These are phyloP conservation scores for Colinus virginianus DNA, from an alignment of 2,113 vertebrate genomes.

Conservation along the genomic window DNA sequence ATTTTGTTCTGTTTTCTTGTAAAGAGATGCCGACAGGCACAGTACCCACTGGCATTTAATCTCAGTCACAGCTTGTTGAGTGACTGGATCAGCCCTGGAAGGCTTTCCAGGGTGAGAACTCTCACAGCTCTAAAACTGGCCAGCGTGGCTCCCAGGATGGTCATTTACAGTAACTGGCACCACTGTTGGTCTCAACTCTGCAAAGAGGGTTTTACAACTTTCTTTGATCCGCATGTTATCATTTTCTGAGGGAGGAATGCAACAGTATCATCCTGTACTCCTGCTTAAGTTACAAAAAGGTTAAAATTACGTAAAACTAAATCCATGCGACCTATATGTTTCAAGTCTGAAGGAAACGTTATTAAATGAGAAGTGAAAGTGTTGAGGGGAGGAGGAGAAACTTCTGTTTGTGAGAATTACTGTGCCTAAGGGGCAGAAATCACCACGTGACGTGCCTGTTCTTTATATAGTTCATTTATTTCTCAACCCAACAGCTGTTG, in stretches of 20 bases:
- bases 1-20: not conserved
- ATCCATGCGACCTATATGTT: not conserved
- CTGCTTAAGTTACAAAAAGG: not conserved
- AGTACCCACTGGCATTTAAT: conserved; percentile 10
- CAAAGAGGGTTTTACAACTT: not conserved
- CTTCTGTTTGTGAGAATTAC: not conserved
- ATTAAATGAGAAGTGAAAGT: not conserved
- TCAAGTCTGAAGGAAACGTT: not conserved
- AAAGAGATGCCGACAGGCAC: not conserved
- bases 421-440: not conserved
- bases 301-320: not conserved
- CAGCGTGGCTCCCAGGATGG: not conserved
- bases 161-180: not conserved
- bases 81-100: not conserved
- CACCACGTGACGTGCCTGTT: not conserved
- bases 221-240: not conserved
- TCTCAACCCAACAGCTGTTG: not conserved
- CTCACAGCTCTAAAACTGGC: not conserved
- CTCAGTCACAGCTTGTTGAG: conserved; percentile 39
- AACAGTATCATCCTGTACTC: too few relatives aligned
- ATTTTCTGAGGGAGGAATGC: not conserved
- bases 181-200: not conserved
- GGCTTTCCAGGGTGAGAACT: not conserved
- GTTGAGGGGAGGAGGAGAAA: not conserved
- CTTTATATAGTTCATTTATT: not conserved